Conservation (phyloP, 2,797 vertebrate genomes). For the Paedocypris micromegethes region DNA sequence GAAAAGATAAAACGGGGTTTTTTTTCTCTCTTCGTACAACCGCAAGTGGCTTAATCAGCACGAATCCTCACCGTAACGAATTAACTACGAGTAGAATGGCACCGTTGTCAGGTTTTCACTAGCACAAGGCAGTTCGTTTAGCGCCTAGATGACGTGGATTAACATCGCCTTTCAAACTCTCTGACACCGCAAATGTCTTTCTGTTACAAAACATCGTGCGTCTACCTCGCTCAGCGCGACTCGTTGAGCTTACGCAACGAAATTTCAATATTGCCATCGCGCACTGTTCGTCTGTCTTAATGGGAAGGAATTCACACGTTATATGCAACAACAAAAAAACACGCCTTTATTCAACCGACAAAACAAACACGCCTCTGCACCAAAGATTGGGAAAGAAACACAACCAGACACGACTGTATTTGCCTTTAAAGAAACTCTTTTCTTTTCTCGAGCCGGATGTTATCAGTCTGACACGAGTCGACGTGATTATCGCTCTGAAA, state of each 20-base stretch:
- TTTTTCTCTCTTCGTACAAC: neutral
- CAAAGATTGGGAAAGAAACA: too few species aligned
- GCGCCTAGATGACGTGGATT: too few species aligned
- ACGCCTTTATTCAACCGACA: neutral
- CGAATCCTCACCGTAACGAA: too few species aligned
- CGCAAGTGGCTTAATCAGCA: too few species aligned
- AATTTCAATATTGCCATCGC: constrained; percentile 29
- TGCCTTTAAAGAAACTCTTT: constrained; percentile 12
- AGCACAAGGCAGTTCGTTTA: too few species aligned
- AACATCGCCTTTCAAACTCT: neutral
- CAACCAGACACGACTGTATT: constrained; percentile 3
- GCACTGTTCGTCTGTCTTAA: constrained; percentile 22
- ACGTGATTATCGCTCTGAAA: constrained; percentile 51
- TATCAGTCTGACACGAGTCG: constrained; percentile 42
- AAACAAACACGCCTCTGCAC: neutral
- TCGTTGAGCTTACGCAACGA: neutral
- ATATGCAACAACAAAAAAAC: too few species aligned
- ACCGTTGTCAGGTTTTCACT: too few species aligned
- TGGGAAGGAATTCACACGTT: constrained; percentile 1
- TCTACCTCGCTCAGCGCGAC: constrained; percentile 23
- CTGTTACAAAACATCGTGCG: constrained; percentile 26
- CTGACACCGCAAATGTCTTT: constrained; percentile 2
- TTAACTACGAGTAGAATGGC: neutral
- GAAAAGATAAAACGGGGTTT: too few species aligned
- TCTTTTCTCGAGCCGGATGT: neutral